Evolutionary conservation across 2,113 vertebrate genomes (phyloP), one percentile per base, ranked within the genome.

Genomic region (Mungos mungo): DNA sequence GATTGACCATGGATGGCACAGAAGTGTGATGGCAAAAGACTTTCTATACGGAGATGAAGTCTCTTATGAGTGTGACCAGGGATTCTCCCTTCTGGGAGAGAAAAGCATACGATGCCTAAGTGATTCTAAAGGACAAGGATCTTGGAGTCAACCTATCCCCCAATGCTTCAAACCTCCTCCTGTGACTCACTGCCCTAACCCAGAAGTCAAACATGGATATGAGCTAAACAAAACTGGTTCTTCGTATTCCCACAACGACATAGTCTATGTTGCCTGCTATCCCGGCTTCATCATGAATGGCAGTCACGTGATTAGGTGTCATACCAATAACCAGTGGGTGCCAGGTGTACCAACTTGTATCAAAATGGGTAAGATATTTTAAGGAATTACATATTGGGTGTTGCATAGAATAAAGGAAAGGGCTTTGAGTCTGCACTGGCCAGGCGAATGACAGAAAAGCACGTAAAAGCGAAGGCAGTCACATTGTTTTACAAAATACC

Each of bases 261-360:
- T 0, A 10, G 19, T 98, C 1, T 3, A 57, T 2, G 57, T 98
- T 41, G 84, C 90, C 41, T 98, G 98, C 84, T 72, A 88, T 68
- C 35, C 71, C 0, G 98, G 98, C 65, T 97, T 98, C 88, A 57
- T 96, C 41, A 96, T 98, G 95, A 96, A 92, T 1, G 98, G 98
- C 63, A 98, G 90, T 65, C 31, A 76, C 10, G 35, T 76, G 60
- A 97, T 98, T 68, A 83, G 16, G 54, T 98, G 98, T 38, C 97
- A 97, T 72, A 84, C 57, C 2, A 79, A 93, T 85, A 97, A 98
- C 47, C 93, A 91, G 5, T 98, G 98, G 98, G 77, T 98, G 13
- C 98, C 98, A 35, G 72, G 50, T 76, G 0, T 98, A 50, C 98
- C 98, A 29, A 83, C 69, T 33, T 98, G 98, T 82, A 81, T 98